Base-by-base conservation (phyloP, 1,140 invertebrate genomes). In the Manduca sexta region DNA sequence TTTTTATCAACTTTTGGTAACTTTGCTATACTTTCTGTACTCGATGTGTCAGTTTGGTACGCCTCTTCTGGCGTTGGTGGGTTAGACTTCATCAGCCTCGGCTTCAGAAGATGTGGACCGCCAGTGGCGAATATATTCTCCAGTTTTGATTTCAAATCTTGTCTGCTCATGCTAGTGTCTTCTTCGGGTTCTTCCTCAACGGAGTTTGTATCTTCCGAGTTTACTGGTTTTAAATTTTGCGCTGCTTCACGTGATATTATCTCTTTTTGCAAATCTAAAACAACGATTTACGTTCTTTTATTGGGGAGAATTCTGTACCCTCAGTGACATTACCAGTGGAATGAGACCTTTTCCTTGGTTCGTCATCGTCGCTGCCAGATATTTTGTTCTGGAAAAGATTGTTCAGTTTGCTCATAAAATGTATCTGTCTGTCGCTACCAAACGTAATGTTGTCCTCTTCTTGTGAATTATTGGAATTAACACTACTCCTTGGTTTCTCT, bases 391-490 rank as follows among this genome's bases (percentile, higher is more conserved):
- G 75, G 40, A 75, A 79, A 49, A 85, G 74, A 39, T 68, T 65
- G 29, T 74, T 73, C 38, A 85, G 49, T 53, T 82, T 85, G 0
- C 68, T 69, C 76, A 83, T 82, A 37, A 85, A 83, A 54, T 74
- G 58, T 42, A 77, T 62, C 61, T 85, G 79, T 48, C 80, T 74
- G 35, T 75, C 72, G 45, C 77, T 85, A 6, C 82, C 82, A 47
- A 85, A 85, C 12, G 70, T 65, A 52, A 82, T 77, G 13, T 64
- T 74, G 0, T 47, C 62, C 16, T 85, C 79, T 8, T 75, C 71
- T 12, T 62, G 37, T 2, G 82, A 79, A 41, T 46, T 61, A 37
- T 75, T 82, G 3, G 82, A 85, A 47, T 64, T 39, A 38, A 83
- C 33, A 42, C 79, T 85, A 56, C 68, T 62, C 53, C 82, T 60